Base-by-base conservation (phyloP, 35 echinoderm and acorn worm species). In the Amphiura filiformis region DNA sequence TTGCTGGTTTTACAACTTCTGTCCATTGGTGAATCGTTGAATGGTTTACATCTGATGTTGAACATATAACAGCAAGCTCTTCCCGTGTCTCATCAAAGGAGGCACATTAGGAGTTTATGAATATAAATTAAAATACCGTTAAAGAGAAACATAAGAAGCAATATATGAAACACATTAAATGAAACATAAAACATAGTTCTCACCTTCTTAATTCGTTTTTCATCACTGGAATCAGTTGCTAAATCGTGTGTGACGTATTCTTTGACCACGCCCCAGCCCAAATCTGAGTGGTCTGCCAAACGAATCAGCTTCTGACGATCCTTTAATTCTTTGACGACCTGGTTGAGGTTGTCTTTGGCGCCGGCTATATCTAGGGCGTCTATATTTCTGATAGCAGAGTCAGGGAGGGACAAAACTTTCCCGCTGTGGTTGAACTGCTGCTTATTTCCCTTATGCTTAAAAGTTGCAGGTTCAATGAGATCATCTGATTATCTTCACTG, bases 261-360 rank as follows among this genome's bases (percentile, higher is more conserved):
- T 76, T 88, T 81, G 20, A 88, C 87, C 31, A 81, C 78, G 3
- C 87, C 78, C 77, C 78, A 88, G 26, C 87, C 87, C 26, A 79
- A 34, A 33, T 88, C 87, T 13, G 41, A 80, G n/a, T 40, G 17
- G 34, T 88, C 87, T 12, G 87, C 87, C n/a, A 88, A 34, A 20
- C 78, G 37, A n/a, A 88, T 88, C 78, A 81, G 44, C 42, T 81
- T 88, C 28, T 87, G 65, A 9, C 65, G 85, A 0, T 78, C 38
- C 37, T 87, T 76, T 0, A 87, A 17, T 17, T 32, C 30, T 76
- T 86, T 77, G 14, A 28, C 20, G 18, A 32, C 30, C 13, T 76
- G 57, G 36, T 31, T 86, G 22, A 86, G 0, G 11, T 0, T 70
- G 61, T 2, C 26, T 70, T 70, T 9, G 39, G 81, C 81, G 18